Conservation (phyloP, 2,888 invertebrate genomes). For the Matsumyia berberina region DNA sequence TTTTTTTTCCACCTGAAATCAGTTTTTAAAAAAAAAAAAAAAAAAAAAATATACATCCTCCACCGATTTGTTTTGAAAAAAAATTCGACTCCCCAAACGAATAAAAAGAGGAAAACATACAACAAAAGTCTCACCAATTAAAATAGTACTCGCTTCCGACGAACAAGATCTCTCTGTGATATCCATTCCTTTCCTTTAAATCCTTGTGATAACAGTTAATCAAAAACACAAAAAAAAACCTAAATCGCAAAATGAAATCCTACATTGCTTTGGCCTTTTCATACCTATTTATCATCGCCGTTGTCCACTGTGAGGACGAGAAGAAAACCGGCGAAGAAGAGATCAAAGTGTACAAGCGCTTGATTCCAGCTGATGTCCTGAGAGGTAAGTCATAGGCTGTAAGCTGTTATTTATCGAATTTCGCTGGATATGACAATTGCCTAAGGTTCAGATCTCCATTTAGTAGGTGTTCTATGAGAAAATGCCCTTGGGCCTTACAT, state of each 20-base stretch:
- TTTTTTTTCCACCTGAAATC: conserved; percentile 68
- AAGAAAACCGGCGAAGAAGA: conserved; percentile 84
- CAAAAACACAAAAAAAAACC: conserved; percentile 29
- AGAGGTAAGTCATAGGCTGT: conserved; percentile 89
- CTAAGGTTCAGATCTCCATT: too few species aligned
- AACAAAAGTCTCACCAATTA: neutral
- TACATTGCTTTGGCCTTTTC: conserved; percentile 78
- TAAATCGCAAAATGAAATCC: conserved; percentile 76
- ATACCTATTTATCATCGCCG: conserved; percentile 85
- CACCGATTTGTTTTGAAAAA: conserved; percentile 1
- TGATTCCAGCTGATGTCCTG: conserved; percentile 95
- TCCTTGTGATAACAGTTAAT: conserved; percentile 48
- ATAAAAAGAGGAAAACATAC: conserved; percentile 33
- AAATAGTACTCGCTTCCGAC: conserved; percentile 5
- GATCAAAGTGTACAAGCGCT: conserved; percentile 90
- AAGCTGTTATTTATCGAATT: neutral
- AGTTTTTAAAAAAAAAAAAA: conserved; percentile 28
- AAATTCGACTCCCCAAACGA: conserved; percentile 19
- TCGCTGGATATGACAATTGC: neutral
- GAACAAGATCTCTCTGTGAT: conserved; percentile 60
- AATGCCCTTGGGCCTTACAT: too few species aligned
- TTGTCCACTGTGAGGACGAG: conserved; percentile 83
- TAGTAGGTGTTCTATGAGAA: too few species aligned
- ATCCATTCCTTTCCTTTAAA: conserved; percentile 31
- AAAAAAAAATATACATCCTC: too few species aligned